Evolutionary conservation across 2,888 invertebrate species (phyloP).

Genomic region (Galeruca laticollis): DNA sequence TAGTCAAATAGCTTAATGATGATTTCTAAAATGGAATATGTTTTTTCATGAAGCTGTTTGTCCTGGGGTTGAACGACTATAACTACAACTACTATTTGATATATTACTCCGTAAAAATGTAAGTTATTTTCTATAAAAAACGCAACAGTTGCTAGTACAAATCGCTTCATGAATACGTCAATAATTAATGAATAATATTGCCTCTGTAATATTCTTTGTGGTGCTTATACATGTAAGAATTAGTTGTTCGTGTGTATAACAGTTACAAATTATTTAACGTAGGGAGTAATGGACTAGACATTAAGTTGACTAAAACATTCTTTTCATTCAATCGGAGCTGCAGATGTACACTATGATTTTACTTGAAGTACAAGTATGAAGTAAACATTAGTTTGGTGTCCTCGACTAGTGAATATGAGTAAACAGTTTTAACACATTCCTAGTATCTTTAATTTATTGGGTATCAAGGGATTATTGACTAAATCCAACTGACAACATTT

Average conservation of each 20-base stretch:
- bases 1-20: too few relatives aligned
- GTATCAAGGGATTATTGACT: too few relatives aligned
- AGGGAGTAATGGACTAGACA: neutral
- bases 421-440: too few relatives aligned
- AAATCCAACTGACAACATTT: too few relatives aligned
- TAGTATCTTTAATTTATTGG: too few relatives aligned
- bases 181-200: neutral
- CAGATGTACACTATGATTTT: too few relatives aligned
- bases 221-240: neutral
- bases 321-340: neutral
- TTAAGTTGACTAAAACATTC: neutral
- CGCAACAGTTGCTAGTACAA: neutral
- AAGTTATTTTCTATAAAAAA: neutral
- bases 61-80: neutral
- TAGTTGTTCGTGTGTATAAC: neutral
- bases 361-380: too few relatives aligned
- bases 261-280: neutral
- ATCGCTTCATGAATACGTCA: neutral
- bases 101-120: too few relatives aligned
- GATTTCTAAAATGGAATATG: neutral
- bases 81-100: neutral
- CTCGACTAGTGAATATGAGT: too few relatives aligned
- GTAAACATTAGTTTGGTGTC: too few relatives aligned
- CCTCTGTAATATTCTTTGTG: constrained; percentile 1
- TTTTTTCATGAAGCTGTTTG: neutral